Percentiles rank a stretch among this genome's conserved stretches.
phyloP scores from a whole-genome alignment of 2,797 vertebrate species.

The Heteromormyrus szaboi region DNA sequence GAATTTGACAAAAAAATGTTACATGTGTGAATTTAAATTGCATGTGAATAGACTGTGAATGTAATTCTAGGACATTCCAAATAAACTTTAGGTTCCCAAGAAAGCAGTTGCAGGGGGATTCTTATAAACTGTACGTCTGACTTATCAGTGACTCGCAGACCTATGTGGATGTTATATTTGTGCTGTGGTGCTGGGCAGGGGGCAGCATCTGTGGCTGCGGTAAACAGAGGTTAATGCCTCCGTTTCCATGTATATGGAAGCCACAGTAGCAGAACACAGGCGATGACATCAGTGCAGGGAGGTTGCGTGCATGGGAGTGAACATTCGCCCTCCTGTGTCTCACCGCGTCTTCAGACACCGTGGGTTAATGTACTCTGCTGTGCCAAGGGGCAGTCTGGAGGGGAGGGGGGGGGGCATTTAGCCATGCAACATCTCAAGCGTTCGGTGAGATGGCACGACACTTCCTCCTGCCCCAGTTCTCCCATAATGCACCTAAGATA shows the following conservation, averaged over 20 bases:
- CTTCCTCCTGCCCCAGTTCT: constrained; percentile 22
- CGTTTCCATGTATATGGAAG: constrained; percentile 38
- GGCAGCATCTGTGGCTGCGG: background rate
- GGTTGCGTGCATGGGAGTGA: constrained; percentile 32
- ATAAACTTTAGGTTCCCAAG: background rate
- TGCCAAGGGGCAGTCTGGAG: constrained; percentile 38
- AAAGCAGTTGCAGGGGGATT: background rate
- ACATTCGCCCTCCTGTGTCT: constrained; percentile 27
- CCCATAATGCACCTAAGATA: constrained; percentile 17
- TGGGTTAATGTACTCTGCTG: constrained; percentile 57
- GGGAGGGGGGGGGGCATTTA: background rate
- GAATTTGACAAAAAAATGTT: background rate
- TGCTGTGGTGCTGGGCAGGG: background rate
- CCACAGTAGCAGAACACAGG: background rate
- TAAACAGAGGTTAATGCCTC: constrained; percentile 34
- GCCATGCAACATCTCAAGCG: constrained; percentile 54
- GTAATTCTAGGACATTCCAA: background rate
- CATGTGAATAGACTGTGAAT: background rate
- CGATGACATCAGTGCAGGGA: constrained; percentile 23
- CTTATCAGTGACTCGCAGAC: background rate
- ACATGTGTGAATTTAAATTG: background rate
- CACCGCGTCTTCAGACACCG: constrained; percentile 46
- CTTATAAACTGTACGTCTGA: background rate
- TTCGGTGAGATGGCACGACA: constrained; percentile 40
- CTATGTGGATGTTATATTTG: background rate